These are phyloP conservation scores for Lanistes nyassanus DNA, from an alignment of 1,140 invertebrate genomes.

Conservation along the genomic window DNA sequence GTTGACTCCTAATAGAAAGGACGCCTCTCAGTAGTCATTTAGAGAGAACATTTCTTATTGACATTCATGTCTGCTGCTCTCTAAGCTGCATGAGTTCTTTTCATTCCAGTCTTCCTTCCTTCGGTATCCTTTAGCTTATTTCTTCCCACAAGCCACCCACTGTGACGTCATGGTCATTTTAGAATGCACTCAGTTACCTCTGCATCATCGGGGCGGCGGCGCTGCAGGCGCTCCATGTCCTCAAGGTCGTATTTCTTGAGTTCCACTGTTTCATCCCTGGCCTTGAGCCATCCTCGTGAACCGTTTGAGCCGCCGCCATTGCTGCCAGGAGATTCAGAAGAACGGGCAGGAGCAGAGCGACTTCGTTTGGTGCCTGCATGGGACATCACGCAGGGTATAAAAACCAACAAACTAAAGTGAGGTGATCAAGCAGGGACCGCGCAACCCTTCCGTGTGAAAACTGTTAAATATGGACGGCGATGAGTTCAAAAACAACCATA, in stretches of 20 bases:
- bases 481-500: background rate
- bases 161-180: background rate
- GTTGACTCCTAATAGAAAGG: too few relatives aligned
- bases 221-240: conserved; percentile 71
- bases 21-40: too few relatives aligned
- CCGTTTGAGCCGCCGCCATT: conserved; percentile 44
- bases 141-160: background rate
- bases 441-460: background rate
- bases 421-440: background rate
- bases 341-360: conserved; percentile 59
- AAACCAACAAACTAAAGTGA: background rate
- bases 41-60: too few relatives aligned
- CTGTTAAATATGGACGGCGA: background rate
- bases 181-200: conserved; percentile 25
- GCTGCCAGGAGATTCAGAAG: conserved; percentile 50
- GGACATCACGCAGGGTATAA: conserved; percentile 1
- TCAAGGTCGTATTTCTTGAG: conserved; percentile 69
- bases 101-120: too few relatives aligned
- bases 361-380: conserved; percentile 56
- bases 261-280: conserved; percentile 60
- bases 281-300: conserved; percentile 54
- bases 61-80: too few relatives aligned
- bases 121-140: too few relatives aligned
- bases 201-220: conserved; percentile 67
- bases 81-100: too few relatives aligned